Percentiles rank a stretch among this genome's conserved stretches.
Evolutionary conservation across 2,797 vertebrate species (phyloP).

Genomic region (Yasuhikotakia modesta): DNA sequence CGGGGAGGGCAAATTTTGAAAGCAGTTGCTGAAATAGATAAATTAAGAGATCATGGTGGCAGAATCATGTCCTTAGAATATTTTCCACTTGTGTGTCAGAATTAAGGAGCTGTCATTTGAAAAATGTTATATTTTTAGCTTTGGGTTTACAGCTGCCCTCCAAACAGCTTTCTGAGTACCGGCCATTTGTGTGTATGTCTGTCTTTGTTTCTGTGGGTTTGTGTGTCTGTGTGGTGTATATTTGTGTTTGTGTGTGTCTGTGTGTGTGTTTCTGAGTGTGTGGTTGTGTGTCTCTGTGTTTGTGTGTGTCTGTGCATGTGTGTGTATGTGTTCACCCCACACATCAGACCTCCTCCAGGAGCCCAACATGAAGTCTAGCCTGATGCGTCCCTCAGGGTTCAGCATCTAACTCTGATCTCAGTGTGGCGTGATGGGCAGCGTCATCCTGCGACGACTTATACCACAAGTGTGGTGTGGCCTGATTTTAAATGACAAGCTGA

Average conservation of each 20-base stretch:
- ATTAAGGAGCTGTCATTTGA: neutral
- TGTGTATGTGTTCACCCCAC: constrained; percentile 13
- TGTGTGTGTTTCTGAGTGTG: too few species aligned
- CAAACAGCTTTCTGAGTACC: constrained; percentile 20
- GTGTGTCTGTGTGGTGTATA: too few species aligned
- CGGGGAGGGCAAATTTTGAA: neutral
- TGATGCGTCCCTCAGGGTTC: constrained; percentile 52
- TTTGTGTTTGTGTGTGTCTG: too few species aligned
- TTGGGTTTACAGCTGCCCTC: constrained; percentile 1
- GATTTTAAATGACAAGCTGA: constrained; percentile 58
- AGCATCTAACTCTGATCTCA: constrained; percentile 52
- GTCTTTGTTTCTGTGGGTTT: too few species aligned
- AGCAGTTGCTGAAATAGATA: neutral
- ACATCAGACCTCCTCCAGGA: constrained; percentile 36
- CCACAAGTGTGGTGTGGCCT: constrained; percentile 51
- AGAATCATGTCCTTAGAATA: constrained; percentile 15
- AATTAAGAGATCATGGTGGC: neutral
- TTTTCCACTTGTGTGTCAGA: neutral
- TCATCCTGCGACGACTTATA: constrained; percentile 50
- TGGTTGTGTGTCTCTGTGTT: too few species aligned
- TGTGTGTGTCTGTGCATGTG: constrained; percentile 14
- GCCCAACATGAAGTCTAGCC: constrained; percentile 39
- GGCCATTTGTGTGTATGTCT: too few species aligned
- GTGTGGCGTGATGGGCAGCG: constrained; percentile 50
- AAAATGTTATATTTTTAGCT: constrained; percentile 3